Conservation (phyloP, 2,113 vertebrate genomes). For the Solea solea region DNA sequence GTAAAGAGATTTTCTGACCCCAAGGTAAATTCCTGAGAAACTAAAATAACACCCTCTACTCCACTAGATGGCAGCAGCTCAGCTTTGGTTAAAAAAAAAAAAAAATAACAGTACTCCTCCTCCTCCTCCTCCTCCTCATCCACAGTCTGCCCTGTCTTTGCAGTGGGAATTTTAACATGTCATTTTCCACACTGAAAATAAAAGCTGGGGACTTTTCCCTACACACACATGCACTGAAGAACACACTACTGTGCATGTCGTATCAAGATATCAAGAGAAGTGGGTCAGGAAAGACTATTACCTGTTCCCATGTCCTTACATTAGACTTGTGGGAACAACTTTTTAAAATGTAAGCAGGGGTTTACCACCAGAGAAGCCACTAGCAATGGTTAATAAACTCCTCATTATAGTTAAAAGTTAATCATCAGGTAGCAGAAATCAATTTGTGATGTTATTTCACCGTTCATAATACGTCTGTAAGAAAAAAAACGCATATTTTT, state of each 20-base stretch:
- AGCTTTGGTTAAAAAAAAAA: conserved; percentile 67
- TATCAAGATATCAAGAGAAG: background rate
- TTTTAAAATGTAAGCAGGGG: background rate
- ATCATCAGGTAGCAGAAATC: background rate
- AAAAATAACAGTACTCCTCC: background rate
- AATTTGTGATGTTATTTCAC: no score
- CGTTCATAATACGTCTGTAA: conserved; percentile 15
- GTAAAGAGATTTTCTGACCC: conserved; percentile 18
- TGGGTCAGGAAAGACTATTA: no score
- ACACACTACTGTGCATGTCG: background rate
- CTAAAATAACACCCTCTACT: conserved; percentile 1
- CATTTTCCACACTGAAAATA: conserved; percentile 66
- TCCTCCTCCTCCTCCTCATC: conserved; percentile 2
- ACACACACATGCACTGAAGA: conserved; percentile 2
- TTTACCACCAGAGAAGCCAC: background rate
- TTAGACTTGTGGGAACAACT: background rate
- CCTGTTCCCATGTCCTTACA: no score
- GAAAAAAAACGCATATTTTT: conserved; percentile 11
- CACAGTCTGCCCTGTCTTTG: conserved; percentile 24
- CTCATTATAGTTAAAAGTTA: background rate
- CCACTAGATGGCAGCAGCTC: conserved; percentile 89
- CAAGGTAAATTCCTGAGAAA: conserved; percentile 8
- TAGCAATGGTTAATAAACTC: background rate
- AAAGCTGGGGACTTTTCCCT: conserved; percentile 35
- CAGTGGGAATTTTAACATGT: conserved; percentile 64